Base-by-base conservation (phyloP, 2,888 invertebrate genomes). In the Ceramica pisi region DNA sequence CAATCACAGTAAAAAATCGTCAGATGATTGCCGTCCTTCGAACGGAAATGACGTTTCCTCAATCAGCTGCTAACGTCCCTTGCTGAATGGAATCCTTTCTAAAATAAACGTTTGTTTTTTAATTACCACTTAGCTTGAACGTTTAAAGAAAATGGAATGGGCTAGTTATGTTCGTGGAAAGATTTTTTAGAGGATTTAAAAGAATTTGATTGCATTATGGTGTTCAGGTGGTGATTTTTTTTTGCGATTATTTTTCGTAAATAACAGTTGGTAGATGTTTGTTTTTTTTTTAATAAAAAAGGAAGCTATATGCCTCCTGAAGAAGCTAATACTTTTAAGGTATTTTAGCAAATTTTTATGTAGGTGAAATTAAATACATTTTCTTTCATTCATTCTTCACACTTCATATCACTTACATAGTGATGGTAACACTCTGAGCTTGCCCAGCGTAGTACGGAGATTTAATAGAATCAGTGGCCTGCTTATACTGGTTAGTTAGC, bases 11-110 rank as follows among this genome's bases (percentile, higher is more conserved):
- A 87, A 87, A 90, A 89, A 90, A 87, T 90, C 89, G 85, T 88
- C 92, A 91, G 88, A 88, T 89, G 90, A 89, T 92, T 88, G 86
- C 85, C 86, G 86, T 85, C 84, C 85, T 89, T 89, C 87, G 86
- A 84, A 87, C 84, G 89, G 89, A 92, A 90, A 92, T 91, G 89
- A 91, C 90, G 85, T 89, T 91, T 89, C 89, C 88, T 85, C 84
- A 81, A 87, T 88, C 84, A 75, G 67, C 71, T 80, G 76, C 81
- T 82, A 85, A 84, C 83, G 86, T 81, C 82, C 78, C 87, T 84
- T 59, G 59, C 80, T 68, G 80, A 83, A 86, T 81, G 71, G 75
- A 83, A 84, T 81, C 84, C 81, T 82, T 84, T 74, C 66, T 63
- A 46, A 55, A 67, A 67, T 75, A 55, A 71, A 67, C 68, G 64